Conservation (phyloP, 2,113 vertebrate species). For the Panthera leo region DNA sequence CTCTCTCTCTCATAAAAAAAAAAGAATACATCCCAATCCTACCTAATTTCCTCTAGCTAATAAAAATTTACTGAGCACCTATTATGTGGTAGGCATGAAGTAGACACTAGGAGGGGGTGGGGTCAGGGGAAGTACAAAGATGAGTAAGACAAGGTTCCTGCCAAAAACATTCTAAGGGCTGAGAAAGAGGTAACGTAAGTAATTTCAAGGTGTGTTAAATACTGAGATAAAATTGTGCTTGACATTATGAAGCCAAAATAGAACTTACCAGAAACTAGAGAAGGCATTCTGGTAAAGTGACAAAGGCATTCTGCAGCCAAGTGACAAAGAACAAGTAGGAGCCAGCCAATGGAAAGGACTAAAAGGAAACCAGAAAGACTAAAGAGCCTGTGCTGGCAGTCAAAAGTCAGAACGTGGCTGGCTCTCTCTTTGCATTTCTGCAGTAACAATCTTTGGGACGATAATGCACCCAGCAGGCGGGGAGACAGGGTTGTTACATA, state of each 20-base stretch:
- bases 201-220: background rate
- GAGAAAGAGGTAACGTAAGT: background rate
- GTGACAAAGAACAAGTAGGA: background rate
- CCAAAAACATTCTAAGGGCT: background rate
- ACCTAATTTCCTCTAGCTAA: background rate
- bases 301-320: background rate
- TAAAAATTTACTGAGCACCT: background rate
- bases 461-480: background rate
- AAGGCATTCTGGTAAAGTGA: background rate
- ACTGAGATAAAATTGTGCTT: background rate
- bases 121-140: background rate
- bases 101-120: background rate
- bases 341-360: background rate
- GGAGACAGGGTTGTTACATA: background rate
- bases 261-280: background rate
- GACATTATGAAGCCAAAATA: background rate
- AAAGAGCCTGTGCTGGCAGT: background rate
- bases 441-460: background rate
- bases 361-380: background rate
- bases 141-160: background rate
- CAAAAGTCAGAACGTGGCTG: background rate
- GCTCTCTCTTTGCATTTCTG: background rate
- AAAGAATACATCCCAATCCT: background rate
- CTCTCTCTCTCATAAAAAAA: no score
- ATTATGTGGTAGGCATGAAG: background rate